phyloP scores from a whole-genome alignment of 2,888 invertebrate genomes.

The Temnothorax unifasciatus region DNA sequence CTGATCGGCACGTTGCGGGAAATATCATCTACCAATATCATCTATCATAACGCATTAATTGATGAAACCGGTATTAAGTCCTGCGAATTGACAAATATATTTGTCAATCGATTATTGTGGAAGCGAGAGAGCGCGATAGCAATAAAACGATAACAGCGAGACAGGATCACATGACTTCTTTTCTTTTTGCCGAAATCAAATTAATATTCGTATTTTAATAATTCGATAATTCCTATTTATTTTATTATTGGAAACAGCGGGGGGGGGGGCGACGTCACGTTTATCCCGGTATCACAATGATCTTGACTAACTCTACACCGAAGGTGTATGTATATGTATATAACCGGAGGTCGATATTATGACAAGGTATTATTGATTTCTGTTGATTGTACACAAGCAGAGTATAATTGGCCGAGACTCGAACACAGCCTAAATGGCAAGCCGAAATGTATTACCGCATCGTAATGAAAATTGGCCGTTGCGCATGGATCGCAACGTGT shows the following conservation, averaged over 20 bases:
- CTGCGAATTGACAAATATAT: conserved; percentile 13
- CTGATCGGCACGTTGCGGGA: conserved; percentile 6
- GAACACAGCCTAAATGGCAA: conserved; percentile 31
- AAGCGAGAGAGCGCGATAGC: not conserved
- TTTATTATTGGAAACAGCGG: not conserved
- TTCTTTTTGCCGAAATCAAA: not conserved
- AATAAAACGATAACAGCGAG: too few relatives aligned
- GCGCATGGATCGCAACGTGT: not conserved
- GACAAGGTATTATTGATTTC: conserved; percentile 55
- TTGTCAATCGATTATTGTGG: not conserved
- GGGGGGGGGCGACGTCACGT: not conserved
- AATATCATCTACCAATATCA: conserved; percentile 6
- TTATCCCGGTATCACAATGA: conserved; percentile 25
- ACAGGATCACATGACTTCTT: not conserved
- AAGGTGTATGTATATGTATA: not conserved
- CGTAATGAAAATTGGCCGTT: conserved; percentile 54
- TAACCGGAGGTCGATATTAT: conserved; percentile 20
- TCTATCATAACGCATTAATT: conserved; percentile 25
- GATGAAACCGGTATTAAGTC: conserved; percentile 13
- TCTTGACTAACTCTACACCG: conserved; percentile 4
- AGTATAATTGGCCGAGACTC: conserved; percentile 52
- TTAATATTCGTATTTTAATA: conserved; percentile 2
- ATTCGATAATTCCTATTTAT: not conserved
- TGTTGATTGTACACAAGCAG: conserved; percentile 49
- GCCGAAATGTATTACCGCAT: conserved; percentile 45